Evolutionary conservation across 2,113 vertebrate genomes (phyloP).

Genomic region (Bos javanicus): DNA sequence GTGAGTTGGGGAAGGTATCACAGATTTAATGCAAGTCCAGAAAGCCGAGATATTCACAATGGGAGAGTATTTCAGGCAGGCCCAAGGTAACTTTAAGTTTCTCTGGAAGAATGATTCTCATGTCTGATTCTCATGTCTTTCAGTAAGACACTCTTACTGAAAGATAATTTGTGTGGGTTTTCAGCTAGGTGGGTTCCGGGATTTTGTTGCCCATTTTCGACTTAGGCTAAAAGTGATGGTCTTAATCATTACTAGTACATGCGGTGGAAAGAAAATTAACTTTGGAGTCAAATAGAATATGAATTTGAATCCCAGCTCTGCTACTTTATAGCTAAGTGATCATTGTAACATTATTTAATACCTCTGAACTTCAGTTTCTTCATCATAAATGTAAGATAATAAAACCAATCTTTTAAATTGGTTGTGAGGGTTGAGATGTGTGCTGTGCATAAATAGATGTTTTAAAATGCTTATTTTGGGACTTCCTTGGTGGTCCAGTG

Average conservation of each 20-base stretch:
- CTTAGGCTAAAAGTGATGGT: not conserved
- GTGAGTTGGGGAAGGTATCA: not conserved
- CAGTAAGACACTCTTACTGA: not conserved
- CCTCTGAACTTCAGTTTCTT: constrained; percentile 18
- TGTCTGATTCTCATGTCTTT: not conserved
- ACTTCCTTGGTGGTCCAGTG: not conserved
- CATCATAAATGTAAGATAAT: not conserved
- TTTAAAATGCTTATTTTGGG: not conserved
- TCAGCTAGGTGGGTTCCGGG: not conserved
- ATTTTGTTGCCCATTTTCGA: not conserved
- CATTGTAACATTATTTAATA: not conserved
- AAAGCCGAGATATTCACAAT: not conserved
- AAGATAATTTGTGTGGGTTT: constrained; percentile 22
- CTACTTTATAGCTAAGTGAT: not conserved
- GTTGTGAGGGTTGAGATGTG: not conserved
- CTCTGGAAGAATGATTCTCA: not conserved
- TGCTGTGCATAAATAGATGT: not conserved
- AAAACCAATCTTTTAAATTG: not conserved
- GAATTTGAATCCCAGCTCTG: not conserved
- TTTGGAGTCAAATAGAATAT: not conserved
- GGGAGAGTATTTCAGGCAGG: not conserved
- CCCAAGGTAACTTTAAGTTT: not conserved
- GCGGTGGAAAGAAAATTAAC: not conserved
- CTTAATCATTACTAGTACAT: constrained; percentile 3
- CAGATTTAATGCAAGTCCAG: not conserved